phyloP scores from a whole-genome alignment of 2,113 vertebrate species.

The Clupea harengus region DNA sequence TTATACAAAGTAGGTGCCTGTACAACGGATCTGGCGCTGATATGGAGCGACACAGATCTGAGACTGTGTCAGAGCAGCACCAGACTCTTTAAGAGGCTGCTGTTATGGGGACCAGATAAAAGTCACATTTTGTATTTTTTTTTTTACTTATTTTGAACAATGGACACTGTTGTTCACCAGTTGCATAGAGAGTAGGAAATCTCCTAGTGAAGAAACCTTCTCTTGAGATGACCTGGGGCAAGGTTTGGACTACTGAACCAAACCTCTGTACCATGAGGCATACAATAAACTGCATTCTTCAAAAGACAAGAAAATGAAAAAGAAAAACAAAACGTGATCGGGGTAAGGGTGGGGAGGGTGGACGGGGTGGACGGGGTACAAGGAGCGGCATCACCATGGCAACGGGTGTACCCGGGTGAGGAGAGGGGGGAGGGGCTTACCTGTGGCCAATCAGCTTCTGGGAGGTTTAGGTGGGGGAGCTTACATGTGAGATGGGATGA shows the following conservation, averaged over 20 bases:
- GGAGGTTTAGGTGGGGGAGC: constrained; percentile 91
- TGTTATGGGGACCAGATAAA: neutral
- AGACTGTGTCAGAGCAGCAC: neutral
- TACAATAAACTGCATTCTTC: constrained; percentile 12
- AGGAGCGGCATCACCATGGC: constrained; percentile 41
- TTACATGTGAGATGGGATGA: constrained; percentile 81
- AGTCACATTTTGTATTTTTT: neutral
- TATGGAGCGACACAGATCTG: neutral
- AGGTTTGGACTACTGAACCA: neutral
- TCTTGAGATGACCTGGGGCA: neutral
- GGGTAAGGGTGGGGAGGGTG: neutral
- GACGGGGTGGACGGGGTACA: neutral
- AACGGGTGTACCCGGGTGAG: constrained; percentile 31
- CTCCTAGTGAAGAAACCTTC: neutral
- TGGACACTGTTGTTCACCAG: neutral
- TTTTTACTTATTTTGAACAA: neutral
- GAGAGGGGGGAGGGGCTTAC: constrained; percentile 72
- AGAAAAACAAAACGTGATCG: neutral
- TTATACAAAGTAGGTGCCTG: neutral
- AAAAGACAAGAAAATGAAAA: neutral
- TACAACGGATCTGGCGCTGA: neutral
- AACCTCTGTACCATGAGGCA: neutral
- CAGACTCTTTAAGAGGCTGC: neutral
- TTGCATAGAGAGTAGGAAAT: neutral
- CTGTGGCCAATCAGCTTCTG: constrained; percentile 89